Conservation (phyloP, 1,140 invertebrate species). For the Calliopsis andreniformis region DNA sequence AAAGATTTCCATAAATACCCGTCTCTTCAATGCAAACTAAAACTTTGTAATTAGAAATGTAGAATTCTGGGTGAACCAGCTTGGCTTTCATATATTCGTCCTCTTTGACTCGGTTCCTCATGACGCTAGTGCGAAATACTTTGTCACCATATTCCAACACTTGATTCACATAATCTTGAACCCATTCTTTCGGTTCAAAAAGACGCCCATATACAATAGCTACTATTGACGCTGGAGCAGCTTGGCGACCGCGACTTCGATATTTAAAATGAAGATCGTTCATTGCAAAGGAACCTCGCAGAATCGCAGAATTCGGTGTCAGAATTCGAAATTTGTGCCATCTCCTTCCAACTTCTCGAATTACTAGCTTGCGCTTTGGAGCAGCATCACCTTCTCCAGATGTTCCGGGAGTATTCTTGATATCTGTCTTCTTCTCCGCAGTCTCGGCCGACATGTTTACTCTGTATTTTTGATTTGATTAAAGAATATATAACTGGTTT, state of each 20-base stretch:
- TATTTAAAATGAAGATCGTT: slow-evolving; percentile 66
- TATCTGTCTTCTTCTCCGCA: slow-evolving; percentile 10
- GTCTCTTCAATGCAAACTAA: slow-evolving; percentile 61
- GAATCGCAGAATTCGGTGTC: slow-evolving; percentile 54
- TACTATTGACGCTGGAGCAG: slow-evolving; percentile 61
- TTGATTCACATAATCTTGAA: slow-evolving; percentile 58
- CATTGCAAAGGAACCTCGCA: slow-evolving; percentile 68
- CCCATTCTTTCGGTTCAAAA: slow-evolving; percentile 69
- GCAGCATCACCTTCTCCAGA: slow-evolving; percentile 40
- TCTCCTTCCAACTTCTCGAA: slow-evolving; percentile 42
- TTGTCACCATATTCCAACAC: slow-evolving; percentile 70
- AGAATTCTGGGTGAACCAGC: slow-evolving; percentile 70
- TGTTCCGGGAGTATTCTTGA: background rate
- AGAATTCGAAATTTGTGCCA: slow-evolving; percentile 70
- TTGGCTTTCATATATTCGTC: slow-evolving; percentile 65
- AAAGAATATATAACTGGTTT: too few relatives aligned
- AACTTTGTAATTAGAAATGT: slow-evolving; percentile 69
- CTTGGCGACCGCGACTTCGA: slow-evolving; percentile 71
- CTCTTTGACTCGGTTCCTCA: slow-evolving; percentile 50
- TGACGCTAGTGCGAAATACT: slow-evolving; percentile 65
- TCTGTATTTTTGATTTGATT: background rate
- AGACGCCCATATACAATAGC: slow-evolving; percentile 67
- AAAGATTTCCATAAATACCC: slow-evolving; percentile 66
- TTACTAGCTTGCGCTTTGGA: background rate
- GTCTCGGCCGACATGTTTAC: background rate